A percentile compares a stretch with the other conserved stretches of the same genome.
Conservation (phyloP, 2,113 vertebrate species). For the Aptenodytes forsteri region DNA sequence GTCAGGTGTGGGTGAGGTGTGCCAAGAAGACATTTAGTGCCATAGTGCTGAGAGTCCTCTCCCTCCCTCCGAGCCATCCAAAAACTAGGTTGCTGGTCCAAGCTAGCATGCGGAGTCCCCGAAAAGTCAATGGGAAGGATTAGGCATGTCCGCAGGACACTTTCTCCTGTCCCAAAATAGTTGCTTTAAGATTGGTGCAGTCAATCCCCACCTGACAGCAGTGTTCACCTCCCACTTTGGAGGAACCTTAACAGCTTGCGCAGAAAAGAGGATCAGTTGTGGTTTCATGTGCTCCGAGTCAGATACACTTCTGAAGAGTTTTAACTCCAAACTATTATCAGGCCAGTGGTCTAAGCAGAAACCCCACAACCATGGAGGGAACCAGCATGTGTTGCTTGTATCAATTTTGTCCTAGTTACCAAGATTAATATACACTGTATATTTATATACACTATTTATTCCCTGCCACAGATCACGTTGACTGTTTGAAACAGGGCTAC, state of each 20-base stretch:
- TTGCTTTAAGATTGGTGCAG: background rate
- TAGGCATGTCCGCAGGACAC: fast-evolving
- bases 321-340: background rate
- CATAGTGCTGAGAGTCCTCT: background rate
- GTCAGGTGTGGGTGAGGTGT: background rate
- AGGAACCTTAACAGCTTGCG: background rate
- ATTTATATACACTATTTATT: background rate
- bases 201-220: fast-evolving
- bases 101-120: fast-evolving
- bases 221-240: background rate
- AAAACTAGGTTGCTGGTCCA: background rate
- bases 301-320: background rate
- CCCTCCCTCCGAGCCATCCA: background rate
- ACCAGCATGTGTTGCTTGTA: background rate
- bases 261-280: background rate
- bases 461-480: background rate
- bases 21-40: background rate
- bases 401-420: background rate
- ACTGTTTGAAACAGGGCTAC: background rate
- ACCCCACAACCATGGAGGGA: background rate
- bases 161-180: background rate
- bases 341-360: background rate
- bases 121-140: background rate
- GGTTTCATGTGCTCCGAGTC: background rate
- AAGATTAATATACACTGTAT: background rate